Percentiles rank a stretch among this genome's conserved stretches.
Evolutionary conservation across 1,140 invertebrate genomes (phyloP).

Genomic region (Aethina tumida): DNA sequence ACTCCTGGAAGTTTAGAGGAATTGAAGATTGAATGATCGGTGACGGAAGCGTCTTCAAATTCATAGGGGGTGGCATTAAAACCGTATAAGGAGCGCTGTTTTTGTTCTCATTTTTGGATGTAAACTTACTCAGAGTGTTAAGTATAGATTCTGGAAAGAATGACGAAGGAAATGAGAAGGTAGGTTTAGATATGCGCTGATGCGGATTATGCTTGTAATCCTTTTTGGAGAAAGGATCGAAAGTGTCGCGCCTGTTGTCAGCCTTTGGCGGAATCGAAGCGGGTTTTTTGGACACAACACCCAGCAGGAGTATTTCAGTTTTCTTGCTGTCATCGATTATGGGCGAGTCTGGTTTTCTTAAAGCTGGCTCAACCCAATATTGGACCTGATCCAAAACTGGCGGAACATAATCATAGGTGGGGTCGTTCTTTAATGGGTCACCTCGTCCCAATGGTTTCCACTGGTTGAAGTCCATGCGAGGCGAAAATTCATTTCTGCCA

Average conservation of each 20-base stretch:
- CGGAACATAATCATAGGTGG: slow-evolving; percentile 70
- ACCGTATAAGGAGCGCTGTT: slow-evolving; percentile 48
- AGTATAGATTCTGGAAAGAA: slow-evolving; percentile 30
- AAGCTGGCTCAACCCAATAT: slow-evolving; percentile 56
- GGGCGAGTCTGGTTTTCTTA: slow-evolving; percentile 34
- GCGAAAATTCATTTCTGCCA: slow-evolving; percentile 44
- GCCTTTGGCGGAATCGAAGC: slow-evolving; percentile 37
- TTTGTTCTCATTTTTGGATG: slow-evolving; percentile 37
- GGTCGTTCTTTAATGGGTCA: slow-evolving; percentile 68
- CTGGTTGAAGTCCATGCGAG: slow-evolving; percentile 61
- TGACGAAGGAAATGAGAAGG: slow-evolving; percentile 19
- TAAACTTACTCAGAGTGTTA: slow-evolving; percentile 36
- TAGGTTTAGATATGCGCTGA: slow-evolving; percentile 26
- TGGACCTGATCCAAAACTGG: slow-evolving; percentile 63
- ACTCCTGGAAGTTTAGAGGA: slow-evolving; percentile 1
- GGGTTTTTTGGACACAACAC: slow-evolving; percentile 54
- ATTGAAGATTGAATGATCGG: slow-evolving; percentile 25
- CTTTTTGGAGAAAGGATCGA: slow-evolving; percentile 42
- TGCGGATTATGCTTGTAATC: slow-evolving; percentile 28
- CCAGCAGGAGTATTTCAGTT: slow-evolving; percentile 56
- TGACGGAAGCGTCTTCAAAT: slow-evolving; percentile 19
- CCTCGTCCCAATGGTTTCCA: slow-evolving; percentile 68
- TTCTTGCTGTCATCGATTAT: slow-evolving; percentile 36
- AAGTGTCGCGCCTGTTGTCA: slow-evolving; percentile 32
- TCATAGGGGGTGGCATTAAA: slow-evolving; percentile 57